These are phyloP conservation scores for Calameuta filiformis DNA, from an alignment of 2,888 invertebrate species.

Conservation along the genomic window DNA sequence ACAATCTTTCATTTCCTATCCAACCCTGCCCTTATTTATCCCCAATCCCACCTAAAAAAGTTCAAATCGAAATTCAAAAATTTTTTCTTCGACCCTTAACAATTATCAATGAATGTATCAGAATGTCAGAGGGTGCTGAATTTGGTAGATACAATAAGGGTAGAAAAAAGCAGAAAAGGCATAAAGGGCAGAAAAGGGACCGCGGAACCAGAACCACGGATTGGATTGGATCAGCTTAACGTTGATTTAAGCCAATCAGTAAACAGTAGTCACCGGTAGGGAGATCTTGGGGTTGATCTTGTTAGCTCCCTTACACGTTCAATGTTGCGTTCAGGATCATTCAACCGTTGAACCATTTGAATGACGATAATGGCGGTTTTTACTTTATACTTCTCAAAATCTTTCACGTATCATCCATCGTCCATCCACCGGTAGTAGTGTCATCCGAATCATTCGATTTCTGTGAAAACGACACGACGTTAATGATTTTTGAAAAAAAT, in stretches of 20 bases:
- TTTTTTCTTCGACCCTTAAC: no score
- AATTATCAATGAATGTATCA: no score
- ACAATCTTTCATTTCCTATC: no score
- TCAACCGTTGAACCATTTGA: neutral
- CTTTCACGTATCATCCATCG: neutral
- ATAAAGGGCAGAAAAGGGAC: conserved; percentile 49
- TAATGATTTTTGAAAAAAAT: no score
- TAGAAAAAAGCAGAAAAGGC: conserved; percentile 12
- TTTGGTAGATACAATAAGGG: no score
- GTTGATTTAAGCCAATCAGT: conserved; percentile 66
- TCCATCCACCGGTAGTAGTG: conserved; percentile 1
- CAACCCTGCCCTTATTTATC: no score
- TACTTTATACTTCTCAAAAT: conserved; percentile 10
- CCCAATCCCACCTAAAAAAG: no score
- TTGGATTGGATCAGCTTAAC: conserved; percentile 65
- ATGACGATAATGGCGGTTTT: neutral
- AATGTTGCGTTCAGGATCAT: conserved; percentile 53
- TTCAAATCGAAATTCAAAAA: no score
- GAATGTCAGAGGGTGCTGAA: no score
- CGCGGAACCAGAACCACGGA: conserved; percentile 52
- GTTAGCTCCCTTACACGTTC: conserved; percentile 62
- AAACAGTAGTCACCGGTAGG: conserved; percentile 58
- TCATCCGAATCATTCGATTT: no score
- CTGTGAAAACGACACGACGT: no score
- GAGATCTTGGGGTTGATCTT: conserved; percentile 60